phyloP scores from a whole-genome alignment of 2,797 vertebrate genomes.

The Momotus momota region DNA sequence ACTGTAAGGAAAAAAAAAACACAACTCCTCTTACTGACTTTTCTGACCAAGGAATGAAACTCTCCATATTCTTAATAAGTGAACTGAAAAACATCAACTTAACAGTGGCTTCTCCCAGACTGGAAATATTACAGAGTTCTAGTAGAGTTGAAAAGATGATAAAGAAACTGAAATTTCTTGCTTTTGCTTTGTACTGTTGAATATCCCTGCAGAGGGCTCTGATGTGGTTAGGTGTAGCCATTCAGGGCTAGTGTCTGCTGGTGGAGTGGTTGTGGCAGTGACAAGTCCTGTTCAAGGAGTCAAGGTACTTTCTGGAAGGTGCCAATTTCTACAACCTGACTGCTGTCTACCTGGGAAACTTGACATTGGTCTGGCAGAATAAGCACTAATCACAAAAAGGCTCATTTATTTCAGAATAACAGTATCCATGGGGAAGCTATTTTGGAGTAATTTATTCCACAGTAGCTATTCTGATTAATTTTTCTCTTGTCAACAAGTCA shows the following conservation, averaged over 20 bases:
- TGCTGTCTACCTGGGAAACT: not conserved
- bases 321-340: not conserved
- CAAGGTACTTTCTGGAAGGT: not conserved
- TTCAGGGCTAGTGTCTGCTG: not conserved
- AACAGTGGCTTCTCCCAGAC: not conserved
- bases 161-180: not conserved
- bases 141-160: not conserved
- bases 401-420: not conserved
- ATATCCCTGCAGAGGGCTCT: not conserved
- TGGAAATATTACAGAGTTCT: not conserved
- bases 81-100: not conserved
- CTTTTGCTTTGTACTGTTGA: not conserved
- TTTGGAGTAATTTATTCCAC: constrained; percentile 35
- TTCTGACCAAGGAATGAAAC: not conserved
- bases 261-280: not conserved
- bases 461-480: constrained; percentile 26
- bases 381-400: not conserved
- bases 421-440: not conserved
- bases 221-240: accelerated
- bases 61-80: not conserved
- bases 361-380: not conserved
- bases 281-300: not conserved
- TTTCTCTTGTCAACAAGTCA: constrained; percentile 23
- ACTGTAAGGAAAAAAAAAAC: not conserved
- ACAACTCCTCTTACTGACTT: not conserved